Conservation (phyloP, 2,113 vertebrate genomes). For the Oncorhynchus keta region DNA sequence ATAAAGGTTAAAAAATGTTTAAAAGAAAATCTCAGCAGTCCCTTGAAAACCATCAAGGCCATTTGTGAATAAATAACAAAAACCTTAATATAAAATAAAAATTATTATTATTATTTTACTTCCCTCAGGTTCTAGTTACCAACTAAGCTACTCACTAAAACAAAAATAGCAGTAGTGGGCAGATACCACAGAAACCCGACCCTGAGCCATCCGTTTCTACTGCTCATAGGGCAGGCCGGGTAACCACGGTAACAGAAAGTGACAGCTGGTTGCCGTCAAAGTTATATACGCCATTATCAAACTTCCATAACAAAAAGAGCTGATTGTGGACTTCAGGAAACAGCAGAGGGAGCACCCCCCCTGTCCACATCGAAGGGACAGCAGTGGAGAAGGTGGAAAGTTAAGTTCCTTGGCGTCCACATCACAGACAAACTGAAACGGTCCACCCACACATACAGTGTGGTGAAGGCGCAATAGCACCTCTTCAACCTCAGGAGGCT, state of each 20-base stretch:
- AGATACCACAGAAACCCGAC: constrained; percentile 71
- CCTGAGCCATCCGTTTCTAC: constrained; percentile 36
- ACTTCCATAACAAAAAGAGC: constrained; percentile 37
- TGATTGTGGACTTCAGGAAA: too few relatives aligned
- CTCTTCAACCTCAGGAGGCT: too few relatives aligned
- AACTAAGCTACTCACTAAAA: constrained; percentile 33
- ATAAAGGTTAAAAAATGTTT: too few relatives aligned
- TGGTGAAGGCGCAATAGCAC: too few relatives aligned
- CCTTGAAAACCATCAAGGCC: background rate
- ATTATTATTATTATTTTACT: background rate
- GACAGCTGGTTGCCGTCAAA: constrained; percentile 69
- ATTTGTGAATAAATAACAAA: background rate
- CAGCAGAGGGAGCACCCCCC: too few relatives aligned
- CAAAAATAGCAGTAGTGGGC: constrained; percentile 68
- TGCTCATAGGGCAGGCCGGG: constrained; percentile 52
- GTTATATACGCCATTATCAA: constrained; percentile 46
- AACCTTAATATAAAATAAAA: background rate
- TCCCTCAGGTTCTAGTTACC: constrained; percentile 27
- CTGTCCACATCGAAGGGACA: too few relatives aligned
- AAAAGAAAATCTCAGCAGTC: background rate
- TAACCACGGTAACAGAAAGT: constrained; percentile 77
- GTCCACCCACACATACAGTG: too few relatives aligned
- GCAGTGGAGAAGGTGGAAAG: too few relatives aligned
- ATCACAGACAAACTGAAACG: too few relatives aligned
- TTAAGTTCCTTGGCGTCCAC: too few relatives aligned